Percentiles rank a stretch among this genome's conserved stretches.
These are phyloP conservation scores for Brachypodius melanocephalos DNA, from an alignment of 2,113 vertebrate species.

Conservation along the genomic window DNA sequence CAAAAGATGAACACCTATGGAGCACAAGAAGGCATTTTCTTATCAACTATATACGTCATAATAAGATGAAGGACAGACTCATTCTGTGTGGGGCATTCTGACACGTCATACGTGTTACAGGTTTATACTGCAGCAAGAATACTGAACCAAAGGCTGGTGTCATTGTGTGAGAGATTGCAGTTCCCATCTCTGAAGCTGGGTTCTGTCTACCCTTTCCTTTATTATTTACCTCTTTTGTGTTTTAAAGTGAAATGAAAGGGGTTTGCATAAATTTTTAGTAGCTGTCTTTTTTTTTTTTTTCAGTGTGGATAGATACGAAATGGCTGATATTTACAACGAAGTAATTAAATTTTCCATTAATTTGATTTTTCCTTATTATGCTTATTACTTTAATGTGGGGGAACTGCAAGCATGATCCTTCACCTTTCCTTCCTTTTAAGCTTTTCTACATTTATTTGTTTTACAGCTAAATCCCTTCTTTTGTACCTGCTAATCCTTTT, in stretches of 20 bases:
- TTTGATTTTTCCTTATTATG: background rate
- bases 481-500: background rate
- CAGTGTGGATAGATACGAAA: background rate
- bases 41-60: background rate
- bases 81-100: background rate
- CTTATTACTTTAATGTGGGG: background rate
- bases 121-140: background rate
- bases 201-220: background rate
- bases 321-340: background rate
- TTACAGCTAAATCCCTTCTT: background rate
- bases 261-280: background rate
- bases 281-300: background rate
- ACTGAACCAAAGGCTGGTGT: fast-evolving
- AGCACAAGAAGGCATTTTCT: background rate
- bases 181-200: background rate
- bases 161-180: background rate
- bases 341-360: background rate
- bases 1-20: background rate
- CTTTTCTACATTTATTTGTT: background rate
- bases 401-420: background rate
- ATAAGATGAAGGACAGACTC: background rate
- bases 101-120: fast-evolving
- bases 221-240: background rate
- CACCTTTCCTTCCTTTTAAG: background rate
- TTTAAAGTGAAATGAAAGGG: background rate